Conservation (phyloP, 2,888 invertebrate genomes). For the Perdita meconis region DNA sequence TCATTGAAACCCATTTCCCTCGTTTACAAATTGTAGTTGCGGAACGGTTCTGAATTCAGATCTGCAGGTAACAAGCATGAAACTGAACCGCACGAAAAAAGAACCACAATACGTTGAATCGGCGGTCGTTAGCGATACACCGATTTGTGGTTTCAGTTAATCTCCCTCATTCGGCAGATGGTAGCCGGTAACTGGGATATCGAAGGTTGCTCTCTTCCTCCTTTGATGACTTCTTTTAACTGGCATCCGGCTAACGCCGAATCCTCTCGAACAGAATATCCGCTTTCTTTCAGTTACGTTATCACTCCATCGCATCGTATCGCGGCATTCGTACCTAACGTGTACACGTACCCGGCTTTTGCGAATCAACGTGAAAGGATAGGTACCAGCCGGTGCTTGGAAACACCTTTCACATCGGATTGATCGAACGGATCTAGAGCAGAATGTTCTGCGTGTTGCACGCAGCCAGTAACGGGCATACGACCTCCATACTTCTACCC, state of each 20-base stretch:
- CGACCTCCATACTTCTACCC: slow-evolving; percentile 30
- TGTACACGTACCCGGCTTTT: slow-evolving; percentile 34
- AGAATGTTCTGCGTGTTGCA: slow-evolving; percentile 69
- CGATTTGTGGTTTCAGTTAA: slow-evolving; percentile 11
- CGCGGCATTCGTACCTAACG: slow-evolving; percentile 30
- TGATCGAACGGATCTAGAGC: slow-evolving; percentile 67
- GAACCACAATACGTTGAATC: too few species aligned
- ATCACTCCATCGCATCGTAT: slow-evolving; percentile 52
- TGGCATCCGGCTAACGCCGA: slow-evolving; percentile 36
- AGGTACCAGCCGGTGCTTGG: slow-evolving; percentile 58
- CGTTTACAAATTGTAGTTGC: too few species aligned
- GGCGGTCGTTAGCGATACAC: too few species aligned
- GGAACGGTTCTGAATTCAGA: too few species aligned
- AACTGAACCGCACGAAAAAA: too few species aligned
- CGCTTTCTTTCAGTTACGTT: slow-evolving; percentile 57
- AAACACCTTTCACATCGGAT: slow-evolving; percentile 61
- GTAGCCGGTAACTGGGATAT: neutral
- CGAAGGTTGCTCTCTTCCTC: slow-evolving; percentile 4
- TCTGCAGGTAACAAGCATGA: too few species aligned
- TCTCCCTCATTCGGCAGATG: neutral
- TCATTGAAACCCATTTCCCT: too few species aligned
- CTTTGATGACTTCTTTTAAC: slow-evolving; percentile 22
- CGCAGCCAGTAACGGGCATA: slow-evolving; percentile 20
- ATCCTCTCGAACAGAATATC: slow-evolving; percentile 38
- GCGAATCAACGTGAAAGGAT: slow-evolving; percentile 62